Evolutionary conservation across 2,888 invertebrate genomes (phyloP), one percentile per base, ranked within the genome.

Genomic region (Drosophila crucigera): DNA sequence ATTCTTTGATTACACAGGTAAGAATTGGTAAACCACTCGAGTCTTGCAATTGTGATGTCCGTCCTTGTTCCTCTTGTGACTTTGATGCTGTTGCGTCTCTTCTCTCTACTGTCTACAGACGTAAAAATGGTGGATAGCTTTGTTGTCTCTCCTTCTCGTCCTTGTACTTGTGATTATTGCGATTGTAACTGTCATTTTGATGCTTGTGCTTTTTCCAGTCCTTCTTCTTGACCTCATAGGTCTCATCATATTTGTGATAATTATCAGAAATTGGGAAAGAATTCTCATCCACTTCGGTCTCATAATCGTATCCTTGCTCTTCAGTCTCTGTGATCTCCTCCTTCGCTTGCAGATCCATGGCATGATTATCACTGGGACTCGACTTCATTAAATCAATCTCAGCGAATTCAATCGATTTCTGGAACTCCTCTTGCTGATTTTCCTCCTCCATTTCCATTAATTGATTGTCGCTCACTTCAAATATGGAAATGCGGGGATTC

Each of bases 151-250:
- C 7, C 47, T 14, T 47, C 22, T 22, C 78, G 90, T 95, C 94
- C 59, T 95, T 97, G 92, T 98, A 97, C 92, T 98, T 98, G 93
- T 98, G 95, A 39, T 39, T 39, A 89, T 96, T 96, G 89, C 96
- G 95, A 85, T 96, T 96, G 43, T 96, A 41, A 41, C 10, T 41
- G n/a, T 10, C n/a, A 41, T n/a, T n/a, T 14, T 14, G 19, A 28
- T 25, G 95, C 84, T 96, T 96, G 84, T 97, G 96, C 50, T 96
- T 96, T 87, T 97, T 96, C 91, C 96, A 96, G 93, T 96, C 95
- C 93, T 97, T 96, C 55, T 96, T 96, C 93, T 95, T 96, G 43
- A 86, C 92, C 19, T 90, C 92, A 67, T 81, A 82, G 43, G 83
- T 85, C 56, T 80, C 89, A 54, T 90, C 68, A 63, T 73, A 61